Base-by-base conservation (phyloP, 2,888 invertebrate genomes). In the Amphiduros pacificus region DNA sequence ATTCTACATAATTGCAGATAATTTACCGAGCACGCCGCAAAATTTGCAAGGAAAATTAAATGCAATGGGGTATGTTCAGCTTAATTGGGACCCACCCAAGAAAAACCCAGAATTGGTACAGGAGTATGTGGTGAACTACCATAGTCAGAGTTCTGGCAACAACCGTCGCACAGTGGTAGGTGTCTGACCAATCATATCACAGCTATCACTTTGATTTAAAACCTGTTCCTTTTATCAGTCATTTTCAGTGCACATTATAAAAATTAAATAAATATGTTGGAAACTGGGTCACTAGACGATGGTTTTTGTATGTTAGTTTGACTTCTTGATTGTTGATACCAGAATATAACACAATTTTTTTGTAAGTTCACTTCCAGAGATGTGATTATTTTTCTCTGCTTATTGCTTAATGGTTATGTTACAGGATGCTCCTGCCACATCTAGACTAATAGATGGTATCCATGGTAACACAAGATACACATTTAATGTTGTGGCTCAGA, bases 51-150 rank as follows among this genome's bases (percentile, higher is more conserved):
- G 29, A 2, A 17, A 36, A 26, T 27, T 52, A 28, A 44, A 32
- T 3, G 32, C 24, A 17, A 53, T 41, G 11, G 59, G 59, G 2
- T 53, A 59, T 26, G 53, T 59, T n/a, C 52, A 40, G 5, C 52
- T 59, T 22, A 31, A 53, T 28, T 59, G 59, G 59, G 29, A 41
- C 11, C 53, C 41, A 2, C 59, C 59, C 2, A 31, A 29, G 5
- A 24, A 22, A 1, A 59, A 59, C 22, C 32, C 41, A 9, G 59
- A 52, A 24, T 22, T 20, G 14, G 59, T 59, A 17, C 53, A 52
- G 36, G 20, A 40, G 17, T 59, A 52, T 41, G n/a, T 53, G 17
- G 26, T 53, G 14, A 14, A 41, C 29, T 59, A 59, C 27, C 29
- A 50, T n/a, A n/a, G n/a, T n/a, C n/a, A n/a, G n/a, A n/a, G n/a